Base-by-base conservation (phyloP, 2,888 invertebrate genomes). In the Yponomeuta cagnagella region DNA sequence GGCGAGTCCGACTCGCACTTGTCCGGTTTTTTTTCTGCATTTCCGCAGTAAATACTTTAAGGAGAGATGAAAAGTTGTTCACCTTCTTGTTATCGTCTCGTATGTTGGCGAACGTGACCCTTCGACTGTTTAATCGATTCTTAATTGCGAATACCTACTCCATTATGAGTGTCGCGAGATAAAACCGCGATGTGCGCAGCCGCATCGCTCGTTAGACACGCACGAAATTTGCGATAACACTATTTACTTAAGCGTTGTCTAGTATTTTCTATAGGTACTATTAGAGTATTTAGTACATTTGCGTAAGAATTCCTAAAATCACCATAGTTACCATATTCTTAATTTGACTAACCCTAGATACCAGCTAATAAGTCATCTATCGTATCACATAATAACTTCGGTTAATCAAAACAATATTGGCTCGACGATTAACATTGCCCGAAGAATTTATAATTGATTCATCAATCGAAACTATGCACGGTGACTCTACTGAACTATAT, bases 61-160 rank as follows among this genome's bases (percentile, higher is more conserved):
- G 12, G 52, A 52, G 64, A n/a, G 64, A 31, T 65, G 65, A 30
- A 31, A 31, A 8, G 65, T 33, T 33, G 31, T 10, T 12, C 10
- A 4, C 31, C 31, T 65, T 30, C 65, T 67, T 72, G 69, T 74
- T 68, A 68, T 52, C 48, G 31, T 10, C 23, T 63, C 76, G 73
- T 80, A 83, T 82, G 87, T 87, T 86, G 80, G 84, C 86, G 81
- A 89, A 89, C 88, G 89, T 89, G 88, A 90, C 86, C 81, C 77
- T 78, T 80, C 75, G 78, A 78, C 77, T 74, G 75, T 83, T 83
- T 89, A 91, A 92, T 91, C 78, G 90, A 79, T 91, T 90, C 86
- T 92, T 92, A 92, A 92, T 91, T 89, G 89, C 90, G 75, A 90
- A 90, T 86, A 84, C 43, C 43, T 43, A 43, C 78, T 78, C 80